phyloP scores from a whole-genome alignment of 2,113 vertebrate genomes.

The Emydura subglobosa region DNA sequence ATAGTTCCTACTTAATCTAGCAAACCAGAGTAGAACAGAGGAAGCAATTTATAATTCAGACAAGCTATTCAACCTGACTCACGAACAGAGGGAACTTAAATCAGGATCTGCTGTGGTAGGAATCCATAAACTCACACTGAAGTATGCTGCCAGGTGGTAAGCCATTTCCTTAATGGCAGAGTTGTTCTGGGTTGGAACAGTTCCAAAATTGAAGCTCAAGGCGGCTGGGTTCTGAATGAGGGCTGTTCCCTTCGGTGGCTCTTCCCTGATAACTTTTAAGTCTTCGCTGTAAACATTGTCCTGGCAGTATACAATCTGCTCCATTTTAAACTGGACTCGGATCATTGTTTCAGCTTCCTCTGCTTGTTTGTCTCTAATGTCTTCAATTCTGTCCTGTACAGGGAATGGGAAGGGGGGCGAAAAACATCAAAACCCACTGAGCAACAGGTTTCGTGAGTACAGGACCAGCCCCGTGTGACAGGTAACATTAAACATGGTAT shows the following conservation, averaged over 20 bases:
- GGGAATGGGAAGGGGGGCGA: not conserved
- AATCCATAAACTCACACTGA: conserved; percentile 45
- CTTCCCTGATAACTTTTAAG: conserved; percentile 32
- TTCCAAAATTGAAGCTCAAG: rapidly evolving
- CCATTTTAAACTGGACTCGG: conserved; percentile 89
- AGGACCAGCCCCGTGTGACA: not conserved
- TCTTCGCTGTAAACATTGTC: conserved; percentile 77
- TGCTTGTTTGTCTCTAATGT: conserved; percentile 77
- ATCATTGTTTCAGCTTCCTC: conserved; percentile 73
- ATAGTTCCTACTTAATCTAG: not conserved
- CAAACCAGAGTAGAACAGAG: not conserved
- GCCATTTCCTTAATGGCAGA: conserved; percentile 34
- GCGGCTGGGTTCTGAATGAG: not conserved
- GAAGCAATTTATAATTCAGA: not conserved
- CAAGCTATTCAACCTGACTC: not conserved
- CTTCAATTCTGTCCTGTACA: conserved; percentile 81
- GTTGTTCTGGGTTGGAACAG: rapidly evolving
- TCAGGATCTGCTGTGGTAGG: not conserved
- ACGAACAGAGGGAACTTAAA: not conserved
- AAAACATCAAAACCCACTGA: not conserved
- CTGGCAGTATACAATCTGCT: conserved; percentile 87
- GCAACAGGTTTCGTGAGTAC: not conserved
- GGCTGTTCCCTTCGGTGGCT: rapidly evolving
- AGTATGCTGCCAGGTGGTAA: conserved; percentile 62
- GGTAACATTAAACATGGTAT: not conserved